Base-by-base conservation (phyloP, 2,113 vertebrate species). In the Psettodes erumei region DNA sequence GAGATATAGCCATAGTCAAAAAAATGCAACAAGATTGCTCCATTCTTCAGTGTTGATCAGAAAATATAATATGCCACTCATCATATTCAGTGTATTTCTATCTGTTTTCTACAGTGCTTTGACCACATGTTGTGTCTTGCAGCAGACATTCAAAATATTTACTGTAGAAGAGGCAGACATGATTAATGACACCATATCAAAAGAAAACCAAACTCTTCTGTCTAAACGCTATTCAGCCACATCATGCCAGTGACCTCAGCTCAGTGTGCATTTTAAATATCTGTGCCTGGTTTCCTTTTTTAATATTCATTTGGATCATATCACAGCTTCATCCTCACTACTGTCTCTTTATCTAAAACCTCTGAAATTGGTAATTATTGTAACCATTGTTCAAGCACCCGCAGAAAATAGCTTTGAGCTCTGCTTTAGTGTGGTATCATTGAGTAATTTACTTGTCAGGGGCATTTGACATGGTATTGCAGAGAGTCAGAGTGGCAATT, bases 401-500 rank as follows among this genome's bases (percentile, higher is more conserved):
- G 70, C 42, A 55, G 61, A 13, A 15, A 78, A 59, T n/a, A 48
- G 40, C 25, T 64, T 54, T 80, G 27, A 64, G 77, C 59, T 86
- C 18, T 45, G 45, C 62, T 68, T 81, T 65, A 82, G 51, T 74
- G 42, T 70, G 55, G 51, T 75, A 58, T 78, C 77, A 85, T 64
- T 61, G 35, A n/a, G 33, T 81, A 69, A 81, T 87, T 79, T 85
- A 76, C 78, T 88, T 76, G 50, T 85, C 71, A 85, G 59, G 63
- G 73, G 38, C 35, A 23, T 84, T 80, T 73, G 64, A 81, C 78
- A 79, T 66, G 70, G 68, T 48, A 61, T n/a, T 25, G 35, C 55
- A 76, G n/a, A 16, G 37, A 85, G 75, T 80, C 65, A 71, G 69
- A 86, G 74, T 53, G 67, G 78, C 68, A 85, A 86, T 90, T 81